Base-by-base conservation (phyloP, 2,888 invertebrate species). In the Coenonympha arcania region DNA sequence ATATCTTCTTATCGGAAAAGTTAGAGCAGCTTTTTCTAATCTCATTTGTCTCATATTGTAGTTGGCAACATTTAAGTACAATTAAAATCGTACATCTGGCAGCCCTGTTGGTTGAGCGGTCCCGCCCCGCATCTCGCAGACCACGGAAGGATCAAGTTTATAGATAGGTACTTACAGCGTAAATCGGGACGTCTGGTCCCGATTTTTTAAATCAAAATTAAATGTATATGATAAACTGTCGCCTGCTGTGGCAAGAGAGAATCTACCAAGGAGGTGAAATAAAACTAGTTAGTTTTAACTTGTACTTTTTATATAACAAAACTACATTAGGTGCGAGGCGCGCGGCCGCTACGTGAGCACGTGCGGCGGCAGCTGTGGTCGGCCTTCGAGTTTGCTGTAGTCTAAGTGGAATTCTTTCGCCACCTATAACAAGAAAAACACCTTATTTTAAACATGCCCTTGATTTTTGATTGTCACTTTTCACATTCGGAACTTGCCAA, bases 341-440 rank as follows among this genome's bases (percentile, higher is more conserved):
- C 64, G 68, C n/a, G 60, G 64, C 57, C 77, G 89, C 82, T 87
- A 88, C 85, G 88, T 87, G 73, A 88, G 87, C 79, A 88, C 88
- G 69, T 88, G 87, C 87, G 89, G 86, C 71, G 92, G 92, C 77
- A 92, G 86, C 73, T 90, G 90, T 70, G 96, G 96, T 79, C 95
- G 90, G 58, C 95, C 97, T 89, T 99, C 99, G 81, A 99, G 89
- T 89, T 98, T 98, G 88, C 96, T 96, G 89, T 99, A 98, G 88
- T 99, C 99, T 87, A 99, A 90, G 88, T 96, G 94, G 89, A 99
- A 98, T 88, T 99, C 99, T 88, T 98, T 99, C 75, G 97, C 93
- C 77, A 98, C 96, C 84, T 85, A 65, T 30, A 31, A 16, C 57
- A 39, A 56, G 41, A 54, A 60, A 56, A 55, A 33, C 2, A 8